Evolutionary conservation across 2,113 vertebrate species (phyloP), one percentile per base, ranked within the genome.

Genomic region (Litocranius walleri): DNA sequence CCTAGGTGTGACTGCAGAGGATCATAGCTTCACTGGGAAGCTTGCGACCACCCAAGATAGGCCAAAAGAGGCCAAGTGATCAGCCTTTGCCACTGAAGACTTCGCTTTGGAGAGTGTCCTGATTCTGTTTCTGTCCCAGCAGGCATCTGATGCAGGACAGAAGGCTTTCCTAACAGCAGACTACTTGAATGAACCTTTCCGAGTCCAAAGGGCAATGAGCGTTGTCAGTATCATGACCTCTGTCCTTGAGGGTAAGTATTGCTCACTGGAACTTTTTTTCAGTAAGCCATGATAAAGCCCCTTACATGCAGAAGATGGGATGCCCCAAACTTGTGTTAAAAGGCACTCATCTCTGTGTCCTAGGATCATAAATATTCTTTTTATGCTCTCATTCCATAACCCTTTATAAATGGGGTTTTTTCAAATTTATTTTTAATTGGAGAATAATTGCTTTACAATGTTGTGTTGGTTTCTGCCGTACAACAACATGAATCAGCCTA

Each of bases 151-250:
- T 27, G 48, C 84, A 45, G 96, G 86, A 23, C 95, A 96, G 19
- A 98, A 94, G 95, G 21, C 36, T n/a, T 95, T 94, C 36, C 98
- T 99, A 16, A 99, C 99, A 95, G 98, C 89, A 1, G 99, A 99
- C 25, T 98, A 99, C 94, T 98, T 99, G 33, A 99, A 99, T 8
- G 99, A 99, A 89, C 98, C 99, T 4, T 98, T 99, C 92, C 98
- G 98, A 59, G 98, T 98, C 87, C 99, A 99, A 96, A 98, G 99
- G 95, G 99, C 99, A 6, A 98, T 99, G 88, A 99, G 99, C 21
- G 99, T 99, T 4, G 99, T 99, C 98, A 99, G 99, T 91, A 99
- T 99, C 98, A 99, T 99, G 95, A 99, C 99, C 2, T 99, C 99
- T 2, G 99, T 99, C 98, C 99, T 99, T 84, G 99, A 99, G 97